Evolutionary conservation across 2,888 invertebrate species (phyloP).

Genomic region (Xestoiulus laeticollis): DNA sequence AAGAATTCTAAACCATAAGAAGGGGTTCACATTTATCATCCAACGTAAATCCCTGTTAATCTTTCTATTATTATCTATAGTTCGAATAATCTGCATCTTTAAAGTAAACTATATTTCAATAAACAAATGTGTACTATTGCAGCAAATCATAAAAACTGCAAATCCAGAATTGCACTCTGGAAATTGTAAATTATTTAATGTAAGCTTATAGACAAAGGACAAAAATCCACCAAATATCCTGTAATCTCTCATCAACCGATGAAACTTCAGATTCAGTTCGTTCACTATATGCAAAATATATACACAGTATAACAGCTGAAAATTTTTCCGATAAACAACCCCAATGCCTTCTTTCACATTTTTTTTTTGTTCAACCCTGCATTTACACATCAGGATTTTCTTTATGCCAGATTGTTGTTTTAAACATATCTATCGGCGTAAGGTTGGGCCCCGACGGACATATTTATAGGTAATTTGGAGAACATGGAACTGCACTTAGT

Average conservation of each 20-base stretch:
- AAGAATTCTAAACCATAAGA: too few relatives aligned
- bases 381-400: not conserved
- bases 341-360: not conserved
- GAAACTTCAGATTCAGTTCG: not conserved
- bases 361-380: not conserved
- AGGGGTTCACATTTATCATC: too few relatives aligned
- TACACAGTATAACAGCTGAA: not conserved
- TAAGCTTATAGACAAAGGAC: not conserved
- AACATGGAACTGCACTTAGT: slow-evolving; percentile 54
- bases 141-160: not conserved
- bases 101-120: too few relatives aligned
- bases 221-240: too few relatives aligned
- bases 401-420: slow-evolving; percentile 8
- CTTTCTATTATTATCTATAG: too few relatives aligned
- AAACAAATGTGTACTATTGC: too few relatives aligned
- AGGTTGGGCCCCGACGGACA: slow-evolving; percentile 40
- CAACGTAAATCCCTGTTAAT: not conserved
- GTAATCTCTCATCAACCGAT: not conserved
- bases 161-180: not conserved
- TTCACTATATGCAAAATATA: not conserved
- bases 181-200: not conserved
- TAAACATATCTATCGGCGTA: slow-evolving; percentile 42
- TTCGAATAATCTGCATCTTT: too few relatives aligned
- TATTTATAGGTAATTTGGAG: slow-evolving; percentile 53
- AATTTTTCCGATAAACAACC: not conserved